Conservation (phyloP, 1,140 invertebrate genomes). For the Hycleus cichorii region DNA sequence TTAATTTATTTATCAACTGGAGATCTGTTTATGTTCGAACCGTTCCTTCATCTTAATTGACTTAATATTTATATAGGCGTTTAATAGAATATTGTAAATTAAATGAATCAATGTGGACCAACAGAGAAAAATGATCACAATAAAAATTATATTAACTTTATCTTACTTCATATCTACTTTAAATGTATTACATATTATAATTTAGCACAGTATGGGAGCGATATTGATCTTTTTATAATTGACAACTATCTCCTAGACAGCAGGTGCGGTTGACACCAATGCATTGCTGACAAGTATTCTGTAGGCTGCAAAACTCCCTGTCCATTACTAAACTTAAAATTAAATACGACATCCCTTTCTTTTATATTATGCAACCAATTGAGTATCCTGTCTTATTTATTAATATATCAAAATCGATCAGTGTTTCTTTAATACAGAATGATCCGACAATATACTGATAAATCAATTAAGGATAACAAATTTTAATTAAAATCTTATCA, state of each 20-base stretch:
- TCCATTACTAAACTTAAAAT: conserved; percentile 12
- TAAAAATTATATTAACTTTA: too few species aligned
- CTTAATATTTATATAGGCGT: background rate
- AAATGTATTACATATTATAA: conserved; percentile 11
- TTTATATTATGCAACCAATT: conserved; percentile 7
- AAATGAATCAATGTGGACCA: background rate
- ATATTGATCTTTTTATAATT: conserved; percentile 16
- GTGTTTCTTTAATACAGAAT: too few species aligned
- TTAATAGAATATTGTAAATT: background rate
- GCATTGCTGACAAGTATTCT: conserved; percentile 15
- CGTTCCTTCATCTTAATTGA: conserved; percentile 2
- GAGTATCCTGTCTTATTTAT: conserved; percentile 1
- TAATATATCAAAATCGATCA: background rate
- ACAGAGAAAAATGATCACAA: background rate
- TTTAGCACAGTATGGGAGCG: conserved; percentile 10
- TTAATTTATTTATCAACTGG: conserved; percentile 2
- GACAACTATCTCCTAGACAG: conserved; percentile 15
- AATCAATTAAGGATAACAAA: too few species aligned
- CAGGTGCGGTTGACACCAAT: conserved; percentile 15
- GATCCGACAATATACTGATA: too few species aligned
- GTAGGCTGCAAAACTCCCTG: conserved; percentile 10
- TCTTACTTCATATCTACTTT: too few species aligned
- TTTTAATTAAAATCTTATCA: too few species aligned
- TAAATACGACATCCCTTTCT: conserved; percentile 11
- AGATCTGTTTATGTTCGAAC: background rate